A percentile compares a stretch with the other conserved stretches of the same genome.
phyloP scores from a whole-genome alignment of 2,113 vertebrate genomes.

The Boleophthalmus pectinirostris region DNA sequence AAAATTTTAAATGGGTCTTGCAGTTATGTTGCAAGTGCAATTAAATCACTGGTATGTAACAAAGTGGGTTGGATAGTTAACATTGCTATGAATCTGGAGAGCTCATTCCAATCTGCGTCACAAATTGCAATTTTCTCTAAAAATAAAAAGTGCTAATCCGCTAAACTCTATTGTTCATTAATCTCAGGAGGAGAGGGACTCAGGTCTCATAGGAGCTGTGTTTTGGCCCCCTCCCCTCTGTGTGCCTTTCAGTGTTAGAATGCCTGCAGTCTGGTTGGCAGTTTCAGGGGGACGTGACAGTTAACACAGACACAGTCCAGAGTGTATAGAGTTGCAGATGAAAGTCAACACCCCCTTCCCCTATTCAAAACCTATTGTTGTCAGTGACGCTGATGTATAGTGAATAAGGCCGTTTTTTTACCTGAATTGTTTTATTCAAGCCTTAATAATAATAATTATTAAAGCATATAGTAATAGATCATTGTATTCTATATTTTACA shows the following conservation, averaged over 20 bases:
- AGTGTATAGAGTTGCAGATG: neutral
- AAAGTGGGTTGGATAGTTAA: neutral
- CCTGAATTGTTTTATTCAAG: neutral
- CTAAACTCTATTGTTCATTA: conserved; percentile 29
- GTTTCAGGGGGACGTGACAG: conserved; percentile 41
- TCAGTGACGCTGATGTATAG: neutral
- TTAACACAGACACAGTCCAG: conserved; percentile 31
- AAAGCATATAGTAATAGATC: too few species aligned
- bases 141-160: conserved; percentile 28
- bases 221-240: neutral
- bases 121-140: neutral
- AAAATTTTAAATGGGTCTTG: neutral
- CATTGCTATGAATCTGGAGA: neutral
- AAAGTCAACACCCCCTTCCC: neutral
- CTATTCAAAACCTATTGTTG: neutral
- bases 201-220: neutral
- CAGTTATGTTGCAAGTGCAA: too few species aligned
- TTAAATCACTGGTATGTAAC: neutral
- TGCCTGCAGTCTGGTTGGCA: conserved; percentile 1
- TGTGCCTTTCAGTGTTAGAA: conserved; percentile 4
- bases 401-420: neutral
- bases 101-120: neutral
- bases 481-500: too few species aligned
- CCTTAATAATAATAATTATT: too few species aligned
- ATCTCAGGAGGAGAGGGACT: conserved; percentile 13